Evolutionary conservation across 2,113 vertebrate species (phyloP).

Genomic region (Alethe diademata): DNA sequence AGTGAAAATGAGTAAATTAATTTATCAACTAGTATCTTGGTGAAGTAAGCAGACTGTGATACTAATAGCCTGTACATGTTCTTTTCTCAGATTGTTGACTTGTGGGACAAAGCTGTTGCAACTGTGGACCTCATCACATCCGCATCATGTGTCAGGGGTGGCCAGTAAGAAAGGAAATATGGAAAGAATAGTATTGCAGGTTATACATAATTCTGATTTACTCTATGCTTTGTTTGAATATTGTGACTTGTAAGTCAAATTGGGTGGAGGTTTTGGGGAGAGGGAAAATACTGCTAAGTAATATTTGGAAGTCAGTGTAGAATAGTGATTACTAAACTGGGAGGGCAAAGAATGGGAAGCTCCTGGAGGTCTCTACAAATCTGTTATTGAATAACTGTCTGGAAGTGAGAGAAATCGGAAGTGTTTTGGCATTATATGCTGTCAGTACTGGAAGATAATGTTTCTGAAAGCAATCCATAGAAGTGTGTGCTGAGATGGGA

Average conservation of each 20-base stretch:
- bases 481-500: background rate
- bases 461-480: background rate
- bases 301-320: background rate
- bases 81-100: slow-evolving; percentile 79
- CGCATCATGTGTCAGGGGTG: slow-evolving; percentile 48
- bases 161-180: slow-evolving; percentile 75
- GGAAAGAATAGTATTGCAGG: slow-evolving; percentile 91
- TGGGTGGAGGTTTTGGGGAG: background rate
- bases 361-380: background rate
- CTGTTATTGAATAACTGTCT: background rate
- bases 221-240: background rate
- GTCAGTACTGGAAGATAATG: background rate
- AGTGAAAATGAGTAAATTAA: background rate
- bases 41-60: background rate
- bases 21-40: background rate
- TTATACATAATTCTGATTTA: slow-evolving; percentile 51
- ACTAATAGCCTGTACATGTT: background rate
- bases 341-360: background rate
- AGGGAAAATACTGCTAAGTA: background rate
- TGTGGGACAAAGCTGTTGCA: slow-evolving; percentile 86
- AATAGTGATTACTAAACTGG: background rate
- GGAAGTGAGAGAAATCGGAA: background rate
- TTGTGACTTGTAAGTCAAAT: background rate
- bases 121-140: slow-evolving; percentile 83
- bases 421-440: background rate